Percentiles rank a stretch among this genome's conserved stretches.
Evolutionary conservation across 1,140 invertebrate species (phyloP).

Genomic region (Procambarus virginalis): DNA sequence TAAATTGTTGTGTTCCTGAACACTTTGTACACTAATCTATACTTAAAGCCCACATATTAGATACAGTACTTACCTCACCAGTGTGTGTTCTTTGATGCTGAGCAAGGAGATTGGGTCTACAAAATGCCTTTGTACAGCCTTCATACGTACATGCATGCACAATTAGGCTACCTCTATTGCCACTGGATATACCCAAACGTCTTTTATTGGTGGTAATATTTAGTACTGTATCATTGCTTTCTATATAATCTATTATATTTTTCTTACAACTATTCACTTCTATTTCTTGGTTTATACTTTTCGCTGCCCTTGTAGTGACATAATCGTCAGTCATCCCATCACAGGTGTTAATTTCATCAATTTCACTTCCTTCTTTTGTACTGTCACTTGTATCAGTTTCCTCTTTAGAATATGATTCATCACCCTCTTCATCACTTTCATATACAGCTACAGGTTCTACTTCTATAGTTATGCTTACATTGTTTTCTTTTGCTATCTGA

Average conservation of each 20-base stretch:
- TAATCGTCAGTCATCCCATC: no score
- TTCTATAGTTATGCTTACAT: no score
- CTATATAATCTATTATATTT: background rate
- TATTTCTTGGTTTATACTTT: background rate
- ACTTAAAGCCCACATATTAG: background rate
- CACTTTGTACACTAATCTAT: no score
- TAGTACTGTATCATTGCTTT: background rate
- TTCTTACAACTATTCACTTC: background rate
- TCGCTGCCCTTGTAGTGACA: no score
- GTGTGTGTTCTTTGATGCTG: background rate
- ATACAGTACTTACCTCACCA: constrained; percentile 4
- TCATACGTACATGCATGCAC: background rate
- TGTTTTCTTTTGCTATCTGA: no score
- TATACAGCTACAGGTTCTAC: no score
- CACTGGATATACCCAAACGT: background rate
- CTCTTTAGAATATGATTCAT: background rate
- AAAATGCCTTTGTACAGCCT: background rate
- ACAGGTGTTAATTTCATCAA: no score
- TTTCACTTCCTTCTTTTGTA: background rate
- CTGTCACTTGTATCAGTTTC: background rate
- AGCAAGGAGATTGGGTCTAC: background rate
- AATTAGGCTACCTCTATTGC: background rate
- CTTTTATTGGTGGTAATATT: background rate
- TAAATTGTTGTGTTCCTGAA: no score
- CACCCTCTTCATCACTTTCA: background rate